Evolutionary conservation across 1,140 invertebrate genomes (phyloP), one percentile per base, ranked within the genome.

Genomic region (Pseudoatta argentina): DNA sequence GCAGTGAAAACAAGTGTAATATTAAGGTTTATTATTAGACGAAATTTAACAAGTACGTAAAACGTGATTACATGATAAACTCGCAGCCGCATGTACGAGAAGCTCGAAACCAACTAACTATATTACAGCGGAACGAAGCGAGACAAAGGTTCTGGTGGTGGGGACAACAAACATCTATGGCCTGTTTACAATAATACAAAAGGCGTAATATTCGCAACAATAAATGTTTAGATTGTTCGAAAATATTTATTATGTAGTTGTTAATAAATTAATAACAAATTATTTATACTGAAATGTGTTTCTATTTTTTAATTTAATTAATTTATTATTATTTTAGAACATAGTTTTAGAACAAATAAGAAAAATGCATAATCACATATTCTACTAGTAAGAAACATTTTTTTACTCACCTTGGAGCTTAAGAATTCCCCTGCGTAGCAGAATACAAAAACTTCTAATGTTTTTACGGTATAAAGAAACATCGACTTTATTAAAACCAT

Each of bases 361-460:
- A 66, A 34, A 67, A 39, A 14, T 44, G 12, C 16, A 21, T 66
- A 34, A 66, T 39, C 34, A 12, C 8, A 39, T 21, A 44, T 44
- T 67, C 2, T 39, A 12, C 2, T 10, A 0, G 3, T 6, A 12
- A 16, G 4, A 12, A 18, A 24, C 4, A 24, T 75, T n/a, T 51
- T 30, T 73, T 66, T 0, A 18, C 66, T 12, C 21, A 87, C 88
- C 73, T 87, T 87, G 14, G 12, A 78, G 18, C 48, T 89, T 5
- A 89, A 67, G 6, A 24, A 77, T 21, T 89, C 86, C 0, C 88
- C 88, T 21, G 81, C 88, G 51, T 76, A 87, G 21, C 73, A 89
- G 18, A 89, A 89, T 44, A 88, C 34, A 21, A 89, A 90, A 0
- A 86, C 87, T 24, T 89, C 85, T 64, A 66, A 16, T 0, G 57